These are phyloP conservation scores for Sebastes steindachneri DNA, from an alignment of 2,797 vertebrate species.

Conservation along the genomic window DNA sequence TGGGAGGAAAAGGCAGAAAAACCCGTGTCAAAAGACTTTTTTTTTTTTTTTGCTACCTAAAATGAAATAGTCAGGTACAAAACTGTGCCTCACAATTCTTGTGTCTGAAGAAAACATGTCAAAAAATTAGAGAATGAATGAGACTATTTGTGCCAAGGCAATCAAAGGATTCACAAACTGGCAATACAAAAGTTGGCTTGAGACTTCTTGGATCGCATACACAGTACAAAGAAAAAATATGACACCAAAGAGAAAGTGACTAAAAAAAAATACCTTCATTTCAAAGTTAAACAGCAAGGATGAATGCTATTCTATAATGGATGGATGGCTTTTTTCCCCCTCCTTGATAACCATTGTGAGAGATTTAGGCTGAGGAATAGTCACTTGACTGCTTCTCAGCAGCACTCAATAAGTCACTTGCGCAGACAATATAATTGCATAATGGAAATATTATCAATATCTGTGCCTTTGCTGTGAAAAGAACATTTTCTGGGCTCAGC, in stretches of 20 bases:
- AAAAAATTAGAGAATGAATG: constrained; percentile 32
- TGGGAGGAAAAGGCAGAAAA: constrained; percentile 39
- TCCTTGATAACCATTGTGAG: constrained; percentile 47
- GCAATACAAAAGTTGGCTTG: constrained; percentile 26
- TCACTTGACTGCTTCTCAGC: constrained; percentile 58
- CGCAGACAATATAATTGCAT: constrained; percentile 63
- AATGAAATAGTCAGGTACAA: constrained; percentile 6
- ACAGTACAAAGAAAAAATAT: constrained; percentile 52
- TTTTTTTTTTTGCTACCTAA: constrained; percentile 7
- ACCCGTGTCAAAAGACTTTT: constrained; percentile 6
- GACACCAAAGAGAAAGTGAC: constrained; percentile 38
- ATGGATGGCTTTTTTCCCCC: constrained; percentile 34
- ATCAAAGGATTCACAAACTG: constrained; percentile 36
- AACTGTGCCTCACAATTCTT: background rate
- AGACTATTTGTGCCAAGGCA: constrained; percentile 28
- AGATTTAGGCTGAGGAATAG: constrained; percentile 51
- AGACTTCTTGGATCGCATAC: constrained; percentile 20
- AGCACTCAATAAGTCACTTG: constrained; percentile 64
- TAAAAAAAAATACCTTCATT: constrained; percentile 48
- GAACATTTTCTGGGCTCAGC: constrained; percentile 53
- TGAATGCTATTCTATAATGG: constrained; percentile 42
- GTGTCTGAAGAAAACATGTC: constrained; percentile 31
- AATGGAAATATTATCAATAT: constrained; percentile 72
- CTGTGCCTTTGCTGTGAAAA: constrained; percentile 56
- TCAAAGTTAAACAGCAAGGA: constrained; percentile 45